Evolutionary conservation across 2,888 invertebrate genomes (phyloP), one percentile per base, ranked within the genome.

Genomic region (Apotomis capreana): DNA sequence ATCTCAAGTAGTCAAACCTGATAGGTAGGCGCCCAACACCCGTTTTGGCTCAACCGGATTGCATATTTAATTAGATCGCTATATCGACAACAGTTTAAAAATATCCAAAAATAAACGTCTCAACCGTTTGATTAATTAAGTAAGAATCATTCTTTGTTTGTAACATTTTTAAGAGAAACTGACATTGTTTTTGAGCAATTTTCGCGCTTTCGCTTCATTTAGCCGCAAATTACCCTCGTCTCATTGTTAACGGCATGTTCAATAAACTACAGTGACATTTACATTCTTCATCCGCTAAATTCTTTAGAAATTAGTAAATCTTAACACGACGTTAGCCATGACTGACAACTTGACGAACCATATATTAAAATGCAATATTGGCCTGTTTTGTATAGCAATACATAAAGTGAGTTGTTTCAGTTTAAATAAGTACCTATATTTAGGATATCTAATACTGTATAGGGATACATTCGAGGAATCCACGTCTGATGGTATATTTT

Each of bases 1-100:
- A 49, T 61, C 61, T 71, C 15, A 61, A 61, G 55, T 49, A 55
- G 70, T 40, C 60, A 68, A 71, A 71, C 71, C 55, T 51, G 71
- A 71, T 51, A 51, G 12, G 8, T 40, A 36, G 49, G 49, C 49
- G 13, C n/a, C 26, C n/a, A 49, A 55, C 57, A 40, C 67, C 54
- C 54, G 26, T 67, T 62, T 62, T 15, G 61, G 61, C 67, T 26
- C 51, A 49, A 61, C 61, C 61, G 61, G 67, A 67, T 52, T 57
- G 61, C 49, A 60, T 54, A 51, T 49, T 40, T 26, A 70, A 67
- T 67, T 26, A 57, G 49, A 55, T 26, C 49, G 61, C 59, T 51
- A 65, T 15, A 55, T 9, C 55, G 5, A 10, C 26, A 36, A 40
- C 49, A 55, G 44, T 54, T 12, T 64, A 26, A 40, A 26, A 54